Percentiles rank a stretch among this genome's conserved stretches.
Conservation (phyloP, 2,113 vertebrate species). For the Pelodiscus sinensis region DNA sequence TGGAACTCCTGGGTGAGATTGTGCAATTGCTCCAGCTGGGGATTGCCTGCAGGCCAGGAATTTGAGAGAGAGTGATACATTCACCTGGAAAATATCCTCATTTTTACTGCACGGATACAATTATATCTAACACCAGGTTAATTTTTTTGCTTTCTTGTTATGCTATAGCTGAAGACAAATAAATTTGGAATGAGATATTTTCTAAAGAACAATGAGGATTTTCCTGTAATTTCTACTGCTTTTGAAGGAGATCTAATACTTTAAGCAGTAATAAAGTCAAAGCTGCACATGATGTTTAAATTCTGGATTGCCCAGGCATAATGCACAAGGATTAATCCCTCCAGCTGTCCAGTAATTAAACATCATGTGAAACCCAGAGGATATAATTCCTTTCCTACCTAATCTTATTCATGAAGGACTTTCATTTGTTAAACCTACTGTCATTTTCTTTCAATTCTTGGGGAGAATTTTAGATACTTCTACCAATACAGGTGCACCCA, state of each 20-base stretch:
- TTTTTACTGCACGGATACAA: constrained; percentile 2
- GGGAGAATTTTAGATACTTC: constrained; percentile 38
- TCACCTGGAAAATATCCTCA: background rate
- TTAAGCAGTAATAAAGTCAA: constrained; percentile 75
- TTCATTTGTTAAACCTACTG: constrained; percentile 48
- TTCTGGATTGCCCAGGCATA: constrained; percentile 67
- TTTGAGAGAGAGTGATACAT: background rate
- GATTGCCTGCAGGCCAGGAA: too few species aligned
- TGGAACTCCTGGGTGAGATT: too few species aligned
- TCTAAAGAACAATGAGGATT: constrained; percentile 66
- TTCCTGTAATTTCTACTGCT: constrained; percentile 65
- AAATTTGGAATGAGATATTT: constrained; percentile 50
- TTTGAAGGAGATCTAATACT: constrained; percentile 71
- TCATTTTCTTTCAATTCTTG: constrained; percentile 7
- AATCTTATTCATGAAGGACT: constrained; percentile 65
- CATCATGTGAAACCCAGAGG: constrained; percentile 60
- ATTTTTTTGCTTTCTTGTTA: constrained; percentile 28
- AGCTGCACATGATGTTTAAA: constrained; percentile 74
- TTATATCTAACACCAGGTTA: constrained; percentile 37
- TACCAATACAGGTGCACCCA: background rate
- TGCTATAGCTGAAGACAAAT: constrained; percentile 48
- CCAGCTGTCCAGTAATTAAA: constrained; percentile 77
- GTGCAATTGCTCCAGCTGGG: too few species aligned
- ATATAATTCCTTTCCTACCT: constrained; percentile 60
- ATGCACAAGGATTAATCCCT: constrained; percentile 70